A percentile compares a stretch with the other conserved stretches of the same genome.
These are phyloP conservation scores for Amphiprion ocellaris DNA, from an alignment of 2,113 vertebrate species.

Conservation along the genomic window DNA sequence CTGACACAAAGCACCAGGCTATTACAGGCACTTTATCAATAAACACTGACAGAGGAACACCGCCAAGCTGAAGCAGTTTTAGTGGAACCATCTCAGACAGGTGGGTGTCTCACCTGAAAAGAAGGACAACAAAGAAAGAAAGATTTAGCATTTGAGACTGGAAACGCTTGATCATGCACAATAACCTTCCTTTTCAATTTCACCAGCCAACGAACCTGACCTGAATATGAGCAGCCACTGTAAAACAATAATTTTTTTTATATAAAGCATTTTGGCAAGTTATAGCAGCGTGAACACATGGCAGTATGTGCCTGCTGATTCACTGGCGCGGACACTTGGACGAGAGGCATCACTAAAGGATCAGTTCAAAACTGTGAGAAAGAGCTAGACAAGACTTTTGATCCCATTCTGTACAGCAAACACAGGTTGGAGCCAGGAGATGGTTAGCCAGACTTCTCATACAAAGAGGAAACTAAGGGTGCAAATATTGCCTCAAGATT, in stretches of 20 bases:
- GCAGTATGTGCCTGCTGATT: neutral
- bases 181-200: neutral
- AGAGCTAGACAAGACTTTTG: neutral
- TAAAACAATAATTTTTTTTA: neutral
- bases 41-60: constrained; percentile 31
- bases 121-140: neutral
- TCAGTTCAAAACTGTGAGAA: neutral
- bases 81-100: constrained; percentile 3
- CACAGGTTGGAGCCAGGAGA: neutral
- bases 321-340: too few species aligned
- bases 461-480: too few species aligned
- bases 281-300: neutral
- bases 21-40: constrained; percentile 58
- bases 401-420: neutral
- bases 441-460: neutral
- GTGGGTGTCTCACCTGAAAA: neutral
- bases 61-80: neutral
- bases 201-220: neutral
- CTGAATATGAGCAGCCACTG: neutral
- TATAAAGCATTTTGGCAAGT: neutral
- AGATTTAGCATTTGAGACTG: neutral
- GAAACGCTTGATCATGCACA: neutral
- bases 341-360: neutral
- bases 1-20: constrained; percentile 41
- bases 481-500: too few species aligned